Base-by-base conservation (phyloP, 2,113 vertebrate species). In the Dasyprocta punctata region DNA sequence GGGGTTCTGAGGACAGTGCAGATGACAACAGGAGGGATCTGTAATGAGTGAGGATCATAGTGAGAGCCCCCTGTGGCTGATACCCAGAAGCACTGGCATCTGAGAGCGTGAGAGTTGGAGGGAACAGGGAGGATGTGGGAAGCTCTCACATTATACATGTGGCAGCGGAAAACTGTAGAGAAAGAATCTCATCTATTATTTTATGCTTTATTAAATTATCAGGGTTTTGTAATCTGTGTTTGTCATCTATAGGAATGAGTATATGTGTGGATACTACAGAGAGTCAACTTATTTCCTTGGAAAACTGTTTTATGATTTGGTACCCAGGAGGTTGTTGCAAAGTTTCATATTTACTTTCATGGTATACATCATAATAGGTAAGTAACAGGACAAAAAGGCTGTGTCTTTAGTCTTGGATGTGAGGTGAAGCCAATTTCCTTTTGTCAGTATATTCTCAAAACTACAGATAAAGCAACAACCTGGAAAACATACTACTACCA, bases 291-390 rank as follows among this genome's bases (percentile, higher is more conserved):
- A 92, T 61, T 85, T 85, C 41, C 17, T 92, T 52, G 54, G 67
- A 71, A 92, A 92, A 52, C 19, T 92, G 24, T 36, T 85, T 4
- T n/a, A 0, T 63, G 44, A 86, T 56, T n/a, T 73, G 2, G 4
- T 61, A 30, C 67, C 67, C 54, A 61, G 67, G 94, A 99, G 99
- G 96, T 28, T 85, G 14, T 60, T 86, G 9, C 16, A 17, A 61
- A 85, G 7, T 63, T 10, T 22, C 38, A 1, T 41, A 5, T 63
- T 52, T 63, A 38, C 41, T 86, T 11, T 20, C 4, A 63, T 75
- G 38, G 1, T 38, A 52, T 85, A 30, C 16, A 1, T 3, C 67
- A 77, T 75, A 13, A 16, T 47, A 75, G 67, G 82, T 24, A 58
- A 58, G 56, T 20, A 58, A 20, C 56, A 58, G 5, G 54, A 56